Base-by-base conservation (phyloP, 2,888 invertebrate species). In the Sycophila texana region DNA sequence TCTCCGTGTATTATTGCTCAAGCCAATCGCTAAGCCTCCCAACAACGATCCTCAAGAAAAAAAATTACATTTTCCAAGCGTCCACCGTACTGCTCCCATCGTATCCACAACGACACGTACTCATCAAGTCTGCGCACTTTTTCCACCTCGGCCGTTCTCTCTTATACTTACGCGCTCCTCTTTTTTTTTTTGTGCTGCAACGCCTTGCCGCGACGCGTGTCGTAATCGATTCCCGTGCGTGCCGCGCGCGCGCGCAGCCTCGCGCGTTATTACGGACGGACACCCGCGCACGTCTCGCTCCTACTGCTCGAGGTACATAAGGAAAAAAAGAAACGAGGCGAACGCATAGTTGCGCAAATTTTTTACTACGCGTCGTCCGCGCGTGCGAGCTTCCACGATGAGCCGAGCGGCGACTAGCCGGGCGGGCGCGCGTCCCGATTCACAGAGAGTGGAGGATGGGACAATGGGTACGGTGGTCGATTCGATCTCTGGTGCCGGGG, bases 381-480 rank as follows among this genome's bases (percentile, higher is more conserved):
- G 26, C n/a, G n/a, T 18, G 57, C 22, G 16, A 20, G 12, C 22
- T 65, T 39, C 30, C 5, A 18, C n/a, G n/a, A n/a, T n/a, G n/a
- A n/a, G n/a, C n/a, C n/a, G n/a, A n/a, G n/a, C n/a, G n/a, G n/a
- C n/a, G n/a, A n/a, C n/a, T n/a, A n/a, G n/a, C n/a, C n/a, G n/a
- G n/a, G n/a, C n/a, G n/a, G n/a, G n/a, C n/a, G n/a, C 39, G 82
- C 82, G 87, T 87, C 85, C 86, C 84, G 85, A 87, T 87, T 87
- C 86, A 87, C 87, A 87, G 80, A 83, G 10, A 10, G 83, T 82
- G 83, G 61, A 7, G 26, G 20, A 14, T 14, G 53, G 70, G 49
- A 74, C 74, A 74, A 68, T 70, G 68, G 74, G 20, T 7, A 14
- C 51, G 13, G 39, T 13, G 16, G 22, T 60, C 13, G 73, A 74